Conservation (phyloP, 2,113 vertebrate species). For the Vanacampus margaritifer region DNA sequence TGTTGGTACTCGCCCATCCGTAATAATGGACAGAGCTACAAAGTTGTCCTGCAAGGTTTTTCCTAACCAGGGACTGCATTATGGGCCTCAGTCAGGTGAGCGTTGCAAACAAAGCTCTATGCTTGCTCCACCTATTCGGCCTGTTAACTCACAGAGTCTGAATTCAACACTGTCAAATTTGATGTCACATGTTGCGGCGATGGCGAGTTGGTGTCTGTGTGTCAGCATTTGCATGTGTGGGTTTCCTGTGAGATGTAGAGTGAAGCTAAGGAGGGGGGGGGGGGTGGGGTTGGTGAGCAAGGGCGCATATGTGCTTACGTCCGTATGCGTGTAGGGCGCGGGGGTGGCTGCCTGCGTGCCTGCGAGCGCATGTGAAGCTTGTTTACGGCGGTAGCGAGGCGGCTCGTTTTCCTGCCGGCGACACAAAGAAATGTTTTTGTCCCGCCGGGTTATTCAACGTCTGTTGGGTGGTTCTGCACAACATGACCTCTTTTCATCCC, state of each 20-base stretch:
- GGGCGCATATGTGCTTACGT: constrained; percentile 26
- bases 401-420: constrained; percentile 44
- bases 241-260: constrained; percentile 57
- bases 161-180: constrained; percentile 15
- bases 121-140: constrained; percentile 2
- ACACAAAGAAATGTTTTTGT: constrained; percentile 32
- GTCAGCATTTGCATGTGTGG: constrained; percentile 55
- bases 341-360: constrained; percentile 30
- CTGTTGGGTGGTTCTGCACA: constrained; percentile 15
- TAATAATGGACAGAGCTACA: background rate
- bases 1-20: background rate
- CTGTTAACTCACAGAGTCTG: constrained; percentile 31
- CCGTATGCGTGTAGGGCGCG: constrained; percentile 30
- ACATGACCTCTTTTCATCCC: constrained; percentile 39
- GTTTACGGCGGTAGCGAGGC: constrained; percentile 56
- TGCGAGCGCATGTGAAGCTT: constrained; percentile 41
- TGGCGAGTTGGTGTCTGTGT: constrained; percentile 28
- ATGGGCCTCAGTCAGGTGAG: constrained; percentile 32
- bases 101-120: constrained; percentile 15
- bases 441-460: constrained; percentile 22
- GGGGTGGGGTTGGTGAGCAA: constrained; percentile 22
- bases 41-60: background rate
- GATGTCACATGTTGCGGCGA: constrained; percentile 24
- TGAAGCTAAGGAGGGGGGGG: constrained; percentile 11
- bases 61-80: background rate